These are phyloP conservation scores for Alexandromys fortis DNA, from an alignment of 2,113 vertebrate genomes.

Conservation along the genomic window DNA sequence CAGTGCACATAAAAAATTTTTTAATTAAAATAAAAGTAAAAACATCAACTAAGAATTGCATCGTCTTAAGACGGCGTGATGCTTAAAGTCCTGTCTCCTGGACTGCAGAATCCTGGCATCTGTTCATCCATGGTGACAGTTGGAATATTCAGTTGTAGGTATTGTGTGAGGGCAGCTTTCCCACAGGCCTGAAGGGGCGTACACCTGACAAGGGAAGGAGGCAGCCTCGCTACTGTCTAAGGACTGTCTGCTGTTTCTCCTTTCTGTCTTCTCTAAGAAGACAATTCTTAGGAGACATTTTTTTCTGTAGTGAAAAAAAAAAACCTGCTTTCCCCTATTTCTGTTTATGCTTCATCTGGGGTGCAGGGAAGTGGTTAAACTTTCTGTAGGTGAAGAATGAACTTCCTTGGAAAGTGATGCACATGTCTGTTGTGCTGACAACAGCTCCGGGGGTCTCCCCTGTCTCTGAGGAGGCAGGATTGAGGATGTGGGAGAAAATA, in stretches of 20 bases:
- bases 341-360: not conserved
- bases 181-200: too few species aligned
- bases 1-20: too few species aligned
- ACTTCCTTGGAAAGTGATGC: not conserved
- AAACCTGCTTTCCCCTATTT: not conserved
- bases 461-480: not conserved
- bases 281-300: not conserved
- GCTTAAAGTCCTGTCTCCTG: not conserved
- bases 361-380: not conserved
- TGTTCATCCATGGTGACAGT: not conserved
- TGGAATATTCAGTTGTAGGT: too few species aligned
- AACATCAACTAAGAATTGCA: not conserved
- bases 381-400: not conserved
- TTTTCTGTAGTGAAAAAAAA: not conserved
- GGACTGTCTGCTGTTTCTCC: not conserved
- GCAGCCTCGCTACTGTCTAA: not conserved
- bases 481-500: not conserved
- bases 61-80: not conserved
- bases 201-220: not conserved
- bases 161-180: not conserved
- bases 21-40: not conserved
- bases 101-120: not conserved
- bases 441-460: not conserved
- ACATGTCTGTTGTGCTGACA: not conserved
- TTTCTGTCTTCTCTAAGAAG: too few species aligned